Evolutionary conservation across 2,113 vertebrate genomes (phyloP).

Genomic region (Uria lomvia): DNA sequence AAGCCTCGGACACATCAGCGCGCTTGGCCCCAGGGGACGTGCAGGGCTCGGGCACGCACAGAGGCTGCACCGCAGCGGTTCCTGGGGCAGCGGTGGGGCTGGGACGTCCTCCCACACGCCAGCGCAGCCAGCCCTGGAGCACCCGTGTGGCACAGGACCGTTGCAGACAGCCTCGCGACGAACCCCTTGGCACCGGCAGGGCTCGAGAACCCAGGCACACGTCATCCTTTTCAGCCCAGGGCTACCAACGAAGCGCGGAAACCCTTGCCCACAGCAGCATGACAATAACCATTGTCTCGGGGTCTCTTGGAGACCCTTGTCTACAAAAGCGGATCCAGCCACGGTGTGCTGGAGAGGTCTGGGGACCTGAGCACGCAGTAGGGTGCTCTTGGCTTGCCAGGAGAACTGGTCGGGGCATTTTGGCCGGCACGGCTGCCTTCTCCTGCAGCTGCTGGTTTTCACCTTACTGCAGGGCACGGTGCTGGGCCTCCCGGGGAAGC

Average conservation of each 20-base stretch:
- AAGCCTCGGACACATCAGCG: background rate
- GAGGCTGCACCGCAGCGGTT: background rate
- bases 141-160: background rate
- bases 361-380: background rate
- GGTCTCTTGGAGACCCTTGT: background rate
- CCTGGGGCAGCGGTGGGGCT: background rate
- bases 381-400: background rate
- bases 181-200: background rate
- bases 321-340: background rate
- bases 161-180: background rate
- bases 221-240: background rate
- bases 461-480: background rate
- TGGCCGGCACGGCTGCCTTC: background rate
- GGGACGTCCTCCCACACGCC: background rate
- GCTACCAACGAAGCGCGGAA: background rate
- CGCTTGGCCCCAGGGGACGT: background rate
- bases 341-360: background rate
- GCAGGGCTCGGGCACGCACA: background rate
- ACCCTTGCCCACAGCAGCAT: background rate
- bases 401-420: background rate
- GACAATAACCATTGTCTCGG: background rate
- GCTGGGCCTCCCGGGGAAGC: background rate
- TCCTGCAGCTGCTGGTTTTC: background rate
- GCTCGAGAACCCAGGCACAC: background rate
- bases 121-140: background rate